Evolutionary conservation across 2,888 invertebrate species (phyloP), one percentile per base, ranked within the genome.

Genomic region (Galerucella calmariensis): DNA sequence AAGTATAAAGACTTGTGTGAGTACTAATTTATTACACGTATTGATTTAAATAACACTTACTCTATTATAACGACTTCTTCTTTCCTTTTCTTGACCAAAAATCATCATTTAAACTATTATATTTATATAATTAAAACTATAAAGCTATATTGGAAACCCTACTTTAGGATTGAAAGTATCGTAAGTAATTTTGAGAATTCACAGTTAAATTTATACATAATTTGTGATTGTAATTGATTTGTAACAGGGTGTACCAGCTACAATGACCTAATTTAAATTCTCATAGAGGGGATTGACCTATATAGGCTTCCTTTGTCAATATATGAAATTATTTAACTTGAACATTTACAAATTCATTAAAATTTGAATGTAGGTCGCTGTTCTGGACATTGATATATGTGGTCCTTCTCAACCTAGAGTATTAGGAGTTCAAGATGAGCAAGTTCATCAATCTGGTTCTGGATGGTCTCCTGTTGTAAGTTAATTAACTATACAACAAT

Each of bases 301-400:
- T 58, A 27, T 69, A 46, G 9, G 16, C 16, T 16, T 56, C 9
- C 3, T 48, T 65, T 16, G 12, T 65, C 63, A 65, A 46, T 46
- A 46, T 46, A 65, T 20, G 12, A 16, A 41, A 41, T 20, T 20
- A 20, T 20, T 20, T 10, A 41, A 41, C 8, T 10, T 59, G 11
- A 4, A 58, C 24, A 11, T 58, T 9, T 41, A 41, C 9, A 9
- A 9, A 41, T 41, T 41, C 9, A 41, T 41, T 8, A 9, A 8
- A 41, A 41, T 59, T 27, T 24, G 12, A 27, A 46, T 44, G 48
- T 84, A 96, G 95, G 93, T 99, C 79, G 99, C 95, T 24, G 92
- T 99, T 9, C 88, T 99, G 81, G 99, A 99, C 88, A 94, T 99
- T 72, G 99, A 99, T 86, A 97, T 99, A 81, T 99, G 99, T 89